Conservation (phyloP, 2,888 invertebrate genomes). For the Diarsia rubi region DNA sequence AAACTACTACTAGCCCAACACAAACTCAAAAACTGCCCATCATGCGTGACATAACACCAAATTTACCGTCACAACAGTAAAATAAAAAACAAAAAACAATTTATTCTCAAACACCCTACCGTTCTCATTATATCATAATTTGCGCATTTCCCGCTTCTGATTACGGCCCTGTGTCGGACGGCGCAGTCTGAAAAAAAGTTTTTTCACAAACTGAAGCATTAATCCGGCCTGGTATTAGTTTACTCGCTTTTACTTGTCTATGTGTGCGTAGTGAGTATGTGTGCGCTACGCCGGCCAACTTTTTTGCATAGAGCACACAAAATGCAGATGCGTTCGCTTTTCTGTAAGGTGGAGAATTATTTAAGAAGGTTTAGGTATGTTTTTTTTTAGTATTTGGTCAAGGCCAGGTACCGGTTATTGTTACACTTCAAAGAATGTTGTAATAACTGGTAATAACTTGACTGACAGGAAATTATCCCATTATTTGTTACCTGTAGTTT, state of each 20-base stretch:
- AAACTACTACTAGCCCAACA: not conserved
- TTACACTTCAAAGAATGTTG: too few relatives aligned
- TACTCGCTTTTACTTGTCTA: constrained; percentile 87
- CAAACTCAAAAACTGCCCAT: not conserved
- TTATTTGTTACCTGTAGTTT: constrained; percentile 3
- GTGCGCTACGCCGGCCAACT: constrained; percentile 86
- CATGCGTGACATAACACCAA: constrained; percentile 16
- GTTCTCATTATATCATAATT: constrained; percentile 66
- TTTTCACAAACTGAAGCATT: constrained; percentile 91
- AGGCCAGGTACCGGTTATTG: too few relatives aligned
- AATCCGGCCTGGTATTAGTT: constrained; percentile 91
- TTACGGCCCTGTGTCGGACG: constrained; percentile 87
- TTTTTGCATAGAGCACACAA: constrained; percentile 84
- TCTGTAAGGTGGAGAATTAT: constrained; percentile 13
- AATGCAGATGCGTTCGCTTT: constrained; percentile 74
- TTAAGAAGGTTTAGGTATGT: constrained; percentile 7
- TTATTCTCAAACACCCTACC: constrained; percentile 28
- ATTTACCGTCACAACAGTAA: not conserved
- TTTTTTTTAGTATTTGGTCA: not conserved
- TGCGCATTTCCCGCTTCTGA: constrained; percentile 71
- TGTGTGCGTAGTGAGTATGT: constrained; percentile 80
- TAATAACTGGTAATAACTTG: not conserved
- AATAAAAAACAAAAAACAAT: constrained; percentile 27
- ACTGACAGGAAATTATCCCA: too few relatives aligned
- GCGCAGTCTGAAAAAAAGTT: constrained; percentile 90